These are phyloP conservation scores for Sisor rabdophorus DNA, from an alignment of 2,113 vertebrate genomes.

Conservation along the genomic window DNA sequence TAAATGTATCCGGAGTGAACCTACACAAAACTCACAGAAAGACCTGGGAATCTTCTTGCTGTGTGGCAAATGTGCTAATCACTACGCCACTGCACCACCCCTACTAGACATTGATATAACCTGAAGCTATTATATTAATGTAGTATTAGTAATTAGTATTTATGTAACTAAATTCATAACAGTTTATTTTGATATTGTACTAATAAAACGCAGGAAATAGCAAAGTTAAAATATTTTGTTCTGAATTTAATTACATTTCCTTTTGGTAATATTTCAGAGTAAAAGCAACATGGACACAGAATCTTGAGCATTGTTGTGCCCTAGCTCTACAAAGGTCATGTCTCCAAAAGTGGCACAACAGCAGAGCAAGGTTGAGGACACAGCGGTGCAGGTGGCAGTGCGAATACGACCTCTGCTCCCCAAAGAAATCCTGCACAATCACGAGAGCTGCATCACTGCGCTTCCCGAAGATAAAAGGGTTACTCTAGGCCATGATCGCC, in stretches of 20 bases:
- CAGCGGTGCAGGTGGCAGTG: constrained; percentile 80
- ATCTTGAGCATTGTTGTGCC: constrained; percentile 49
- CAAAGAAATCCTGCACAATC: constrained; percentile 83
- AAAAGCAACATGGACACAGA: constrained; percentile 31
- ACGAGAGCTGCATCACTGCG: constrained; percentile 80
- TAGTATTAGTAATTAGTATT: not conserved
- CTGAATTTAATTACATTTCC: too few relatives aligned
- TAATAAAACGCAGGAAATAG: not conserved
- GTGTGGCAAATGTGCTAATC: too few relatives aligned
- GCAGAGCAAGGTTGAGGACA: constrained; percentile 73
- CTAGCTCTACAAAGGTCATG: constrained; percentile 61
- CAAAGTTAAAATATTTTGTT: not conserved
- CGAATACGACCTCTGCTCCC: constrained; percentile 85
- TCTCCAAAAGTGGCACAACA: constrained; percentile 73
- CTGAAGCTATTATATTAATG: too few relatives aligned
- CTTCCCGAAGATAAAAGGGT: constrained; percentile 67
- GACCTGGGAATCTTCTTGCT: too few relatives aligned
- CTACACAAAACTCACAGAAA: too few relatives aligned
- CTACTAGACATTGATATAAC: too few relatives aligned
- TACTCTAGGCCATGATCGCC: constrained; percentile 80
- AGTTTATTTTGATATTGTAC: not conserved
- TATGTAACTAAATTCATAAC: not conserved
- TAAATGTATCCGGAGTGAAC: too few relatives aligned
- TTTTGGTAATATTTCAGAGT: constrained; percentile 2
- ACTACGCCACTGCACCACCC: too few relatives aligned